A percentile compares a stretch with the other conserved stretches of the same genome.
Evolutionary conservation across 2,888 invertebrate genomes (phyloP).

Genomic region (Glyphotaelius pellucidus): DNA sequence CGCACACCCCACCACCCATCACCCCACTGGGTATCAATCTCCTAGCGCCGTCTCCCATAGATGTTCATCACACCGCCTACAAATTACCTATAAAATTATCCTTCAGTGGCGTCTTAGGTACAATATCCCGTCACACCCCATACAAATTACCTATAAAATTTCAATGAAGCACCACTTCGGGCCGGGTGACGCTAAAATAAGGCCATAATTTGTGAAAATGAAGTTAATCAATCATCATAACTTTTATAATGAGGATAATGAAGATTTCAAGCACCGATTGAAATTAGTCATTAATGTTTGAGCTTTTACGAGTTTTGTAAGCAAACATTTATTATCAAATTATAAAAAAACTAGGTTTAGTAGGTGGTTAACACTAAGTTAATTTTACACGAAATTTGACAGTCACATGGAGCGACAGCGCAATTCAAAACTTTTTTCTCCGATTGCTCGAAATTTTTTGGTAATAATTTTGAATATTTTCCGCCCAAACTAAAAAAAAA

Average conservation of each 20-base stretch:
- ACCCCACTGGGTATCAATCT: not conserved
- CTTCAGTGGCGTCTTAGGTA: constrained; percentile 22
- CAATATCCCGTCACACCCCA: constrained; percentile 45
- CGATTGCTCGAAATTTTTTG: too few relatives aligned
- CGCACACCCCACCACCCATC: not conserved
- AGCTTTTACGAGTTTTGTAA: not conserved
- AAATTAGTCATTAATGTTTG: constrained; percentile 25
- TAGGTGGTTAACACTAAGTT: too few relatives aligned
- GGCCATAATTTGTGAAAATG: constrained; percentile 45
- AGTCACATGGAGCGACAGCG: too few relatives aligned
- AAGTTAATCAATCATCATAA: constrained; percentile 48
- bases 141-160: constrained; percentile 66
- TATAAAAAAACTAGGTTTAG: too few relatives aligned
- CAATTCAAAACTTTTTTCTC: too few relatives aligned
- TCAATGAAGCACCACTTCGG: constrained; percentile 61
- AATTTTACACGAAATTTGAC: too few relatives aligned
- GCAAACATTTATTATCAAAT: too few relatives aligned
- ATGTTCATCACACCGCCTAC: not conserved
- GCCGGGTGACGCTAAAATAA: constrained; percentile 35
- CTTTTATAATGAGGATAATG: constrained; percentile 28
- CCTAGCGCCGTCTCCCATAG: not conserved
- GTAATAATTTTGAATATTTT: too few relatives aligned
- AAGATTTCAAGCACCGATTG: constrained; percentile 24
- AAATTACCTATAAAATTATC: constrained; percentile 2
- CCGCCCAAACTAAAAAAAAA: too few relatives aligned